Evolutionary conservation across 2,888 invertebrate genomes (phyloP).

Genomic region (Cremastinae sp.): DNA sequence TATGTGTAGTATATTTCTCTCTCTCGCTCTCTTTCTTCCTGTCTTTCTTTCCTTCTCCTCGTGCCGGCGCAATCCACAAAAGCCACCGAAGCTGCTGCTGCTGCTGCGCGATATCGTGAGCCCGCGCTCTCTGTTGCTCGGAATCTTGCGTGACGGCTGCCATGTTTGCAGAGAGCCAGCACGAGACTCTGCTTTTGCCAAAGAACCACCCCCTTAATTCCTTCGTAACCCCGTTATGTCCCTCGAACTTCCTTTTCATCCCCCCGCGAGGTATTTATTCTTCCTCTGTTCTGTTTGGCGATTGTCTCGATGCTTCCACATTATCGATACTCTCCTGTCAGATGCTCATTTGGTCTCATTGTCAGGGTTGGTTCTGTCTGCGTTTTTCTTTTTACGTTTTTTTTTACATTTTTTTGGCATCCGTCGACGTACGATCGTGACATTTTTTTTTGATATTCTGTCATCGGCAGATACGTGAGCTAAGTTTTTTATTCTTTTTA

Average conservation of each 20-base stretch:
- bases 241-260: too few relatives aligned
- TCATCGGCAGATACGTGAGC: too few relatives aligned
- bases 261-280: constrained; percentile 8
- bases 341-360: too few relatives aligned
- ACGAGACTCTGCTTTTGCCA: constrained; percentile 60
- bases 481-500: too few relatives aligned
- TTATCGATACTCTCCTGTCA: too few relatives aligned
- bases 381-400: too few relatives aligned
- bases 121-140: constrained; percentile 35
- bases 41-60: constrained; percentile 14
- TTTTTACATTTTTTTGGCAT: too few relatives aligned
- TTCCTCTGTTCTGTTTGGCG: not conserved
- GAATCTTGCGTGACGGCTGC: constrained; percentile 77
- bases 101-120: constrained; percentile 58
- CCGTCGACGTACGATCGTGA: too few relatives aligned
- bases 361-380: too few relatives aligned
- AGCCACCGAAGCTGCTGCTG: constrained; percentile 39
- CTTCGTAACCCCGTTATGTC: constrained; percentile 53
- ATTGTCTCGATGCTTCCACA: too few relatives aligned
- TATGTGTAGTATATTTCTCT: too few relatives aligned
- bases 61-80: constrained; percentile 49
- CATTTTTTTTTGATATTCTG: too few relatives aligned
- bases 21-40: constrained; percentile 8
- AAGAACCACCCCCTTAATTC: constrained; percentile 63
- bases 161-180: constrained; percentile 75